A percentile compares a stretch with the other conserved stretches of the same genome.
phyloP scores from a whole-genome alignment of 2,888 invertebrate species.

The Suillia variegata region DNA sequence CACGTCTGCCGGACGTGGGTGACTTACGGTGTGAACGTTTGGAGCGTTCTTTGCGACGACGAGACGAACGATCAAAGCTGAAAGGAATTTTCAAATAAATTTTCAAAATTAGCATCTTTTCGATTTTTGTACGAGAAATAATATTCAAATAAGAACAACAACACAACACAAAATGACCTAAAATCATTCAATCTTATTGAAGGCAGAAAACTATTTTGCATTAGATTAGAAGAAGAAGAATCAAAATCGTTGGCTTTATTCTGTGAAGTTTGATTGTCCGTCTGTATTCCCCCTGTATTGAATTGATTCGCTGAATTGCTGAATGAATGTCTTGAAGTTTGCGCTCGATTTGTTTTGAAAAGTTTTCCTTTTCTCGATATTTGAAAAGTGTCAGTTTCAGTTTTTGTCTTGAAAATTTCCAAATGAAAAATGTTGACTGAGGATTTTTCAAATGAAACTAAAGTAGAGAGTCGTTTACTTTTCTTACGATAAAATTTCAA shows the following conservation, averaged over 20 bases:
- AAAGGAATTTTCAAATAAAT: conserved; percentile 25
- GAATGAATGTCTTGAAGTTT: conserved; percentile 8
- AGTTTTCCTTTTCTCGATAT: neutral
- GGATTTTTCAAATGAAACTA: neutral
- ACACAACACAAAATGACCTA: conserved; percentile 26
- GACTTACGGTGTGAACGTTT: conserved; percentile 86
- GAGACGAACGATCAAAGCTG: conserved; percentile 70
- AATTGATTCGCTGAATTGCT: neutral
- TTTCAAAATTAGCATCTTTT: neutral
- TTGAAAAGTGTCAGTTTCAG: neutral
- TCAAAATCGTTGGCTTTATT: neutral
- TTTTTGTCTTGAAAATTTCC: conserved; percentile 2
- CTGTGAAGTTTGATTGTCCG: no score
- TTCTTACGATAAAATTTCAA: no score
- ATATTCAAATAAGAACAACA: neutral
- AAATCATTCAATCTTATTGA: conserved; percentile 21
- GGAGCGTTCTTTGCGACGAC: conserved; percentile 81
- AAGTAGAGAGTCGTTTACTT: neutral
- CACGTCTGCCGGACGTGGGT: conserved; percentile 76
- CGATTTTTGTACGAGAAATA: neutral
- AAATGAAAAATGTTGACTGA: conserved; percentile 11
- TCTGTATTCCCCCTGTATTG: no score
- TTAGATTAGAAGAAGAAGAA: neutral
- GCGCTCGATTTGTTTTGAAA: no score
- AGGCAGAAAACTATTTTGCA: conserved; percentile 21